phyloP scores from a whole-genome alignment of 2,797 vertebrate genomes.

The Chrysocyon brachyurus region DNA sequence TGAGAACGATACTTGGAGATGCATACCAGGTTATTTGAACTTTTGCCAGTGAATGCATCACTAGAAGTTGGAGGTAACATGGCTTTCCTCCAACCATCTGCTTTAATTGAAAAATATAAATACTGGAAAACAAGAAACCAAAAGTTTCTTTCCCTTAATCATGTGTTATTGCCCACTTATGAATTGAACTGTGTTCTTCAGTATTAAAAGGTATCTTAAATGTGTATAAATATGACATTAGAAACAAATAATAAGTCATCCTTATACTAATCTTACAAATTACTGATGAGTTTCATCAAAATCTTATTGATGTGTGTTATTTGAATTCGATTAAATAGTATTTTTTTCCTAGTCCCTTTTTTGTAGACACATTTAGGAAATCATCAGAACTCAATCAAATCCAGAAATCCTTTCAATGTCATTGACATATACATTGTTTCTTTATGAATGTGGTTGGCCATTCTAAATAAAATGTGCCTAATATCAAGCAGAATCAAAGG shows the following conservation, averaged over 20 bases:
- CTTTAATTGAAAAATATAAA: slow-evolving; percentile 78
- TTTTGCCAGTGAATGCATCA: slow-evolving; percentile 82
- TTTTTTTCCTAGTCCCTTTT: background rate
- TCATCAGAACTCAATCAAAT: slow-evolving; percentile 36
- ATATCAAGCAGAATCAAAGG: background rate
- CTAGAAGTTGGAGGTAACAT: slow-evolving; percentile 77
- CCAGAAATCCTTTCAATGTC: background rate
- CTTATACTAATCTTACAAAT: background rate
- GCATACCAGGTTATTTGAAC: slow-evolving; percentile 67
- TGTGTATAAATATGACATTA: background rate
- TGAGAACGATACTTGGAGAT: slow-evolving; percentile 73
- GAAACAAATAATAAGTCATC: background rate
- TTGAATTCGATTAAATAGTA: background rate
- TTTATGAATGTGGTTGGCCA: background rate
- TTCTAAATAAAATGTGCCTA: background rate
- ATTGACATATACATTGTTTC: background rate
- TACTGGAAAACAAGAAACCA: slow-evolving; percentile 81
- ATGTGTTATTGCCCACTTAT: slow-evolving; percentile 73
- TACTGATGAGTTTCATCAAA: background rate
- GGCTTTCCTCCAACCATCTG: slow-evolving; percentile 83
- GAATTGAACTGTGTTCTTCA: background rate
- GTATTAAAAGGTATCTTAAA: background rate
- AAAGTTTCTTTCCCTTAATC: slow-evolving; percentile 62
- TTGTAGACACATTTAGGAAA: background rate
- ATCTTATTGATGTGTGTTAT: background rate